Percentiles rank a stretch among this genome's conserved stretches.
phyloP scores from a whole-genome alignment of 2,797 vertebrate genomes.

The Dendrocincla tyrannina region DNA sequence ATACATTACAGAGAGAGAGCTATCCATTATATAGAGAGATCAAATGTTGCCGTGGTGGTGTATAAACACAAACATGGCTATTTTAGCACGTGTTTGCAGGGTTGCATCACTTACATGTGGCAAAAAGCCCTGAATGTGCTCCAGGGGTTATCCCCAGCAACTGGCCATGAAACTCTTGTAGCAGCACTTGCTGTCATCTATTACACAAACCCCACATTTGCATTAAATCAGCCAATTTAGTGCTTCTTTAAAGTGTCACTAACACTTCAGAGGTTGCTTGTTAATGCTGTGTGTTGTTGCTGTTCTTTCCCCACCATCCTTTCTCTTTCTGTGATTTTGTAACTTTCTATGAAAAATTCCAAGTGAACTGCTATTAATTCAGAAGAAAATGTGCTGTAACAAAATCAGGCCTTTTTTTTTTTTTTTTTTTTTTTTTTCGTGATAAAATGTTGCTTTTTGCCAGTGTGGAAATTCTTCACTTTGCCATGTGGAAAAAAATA shows the following conservation, averaged over 20 bases:
- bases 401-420: not conserved
- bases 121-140: constrained; percentile 15
- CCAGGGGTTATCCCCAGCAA: not conserved
- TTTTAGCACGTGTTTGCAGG: not conserved
- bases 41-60: not conserved
- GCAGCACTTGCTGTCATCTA: not conserved
- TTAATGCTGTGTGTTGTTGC: not conserved
- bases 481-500: not conserved
- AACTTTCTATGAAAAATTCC: constrained; percentile 9
- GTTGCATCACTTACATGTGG: not conserved
- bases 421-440: not conserved
- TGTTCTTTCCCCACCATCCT: not conserved
- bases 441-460: not conserved
- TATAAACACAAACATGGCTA: not conserved
- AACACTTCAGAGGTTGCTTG: not conserved
- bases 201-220: not conserved
- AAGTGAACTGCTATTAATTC: not conserved
- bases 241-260: not conserved
- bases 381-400: not conserved
- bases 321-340: not conserved
- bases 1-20: accelerated
- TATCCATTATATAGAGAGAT: not conserved
- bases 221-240: not conserved
- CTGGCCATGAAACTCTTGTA: not conserved
- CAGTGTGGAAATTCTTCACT: not conserved